These are phyloP conservation scores for Rhyacichthys aspro DNA, from an alignment of 2,797 vertebrate species.

Conservation along the genomic window DNA sequence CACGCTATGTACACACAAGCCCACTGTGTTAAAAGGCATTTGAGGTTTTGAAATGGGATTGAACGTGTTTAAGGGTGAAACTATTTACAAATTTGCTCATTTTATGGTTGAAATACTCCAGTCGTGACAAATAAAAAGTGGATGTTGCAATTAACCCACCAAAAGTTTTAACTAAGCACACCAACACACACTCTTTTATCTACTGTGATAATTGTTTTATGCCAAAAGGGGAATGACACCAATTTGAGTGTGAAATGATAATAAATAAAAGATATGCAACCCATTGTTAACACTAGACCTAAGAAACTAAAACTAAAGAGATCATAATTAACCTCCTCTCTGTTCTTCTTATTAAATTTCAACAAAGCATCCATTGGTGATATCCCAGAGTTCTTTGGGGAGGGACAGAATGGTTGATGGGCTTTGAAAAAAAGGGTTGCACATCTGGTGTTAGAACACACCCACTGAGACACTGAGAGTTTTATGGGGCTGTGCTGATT, in stretches of 20 bases:
- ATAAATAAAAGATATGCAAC: slow-evolving; percentile 4
- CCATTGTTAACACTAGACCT: slow-evolving; percentile 33
- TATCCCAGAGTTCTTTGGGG: slow-evolving; percentile 59
- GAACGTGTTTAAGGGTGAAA: no score
- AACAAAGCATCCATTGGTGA: slow-evolving; percentile 42
- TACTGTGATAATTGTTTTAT: slow-evolving; percentile 26
- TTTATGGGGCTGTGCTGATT: slow-evolving; percentile 65
- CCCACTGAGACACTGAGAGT: slow-evolving; percentile 61
- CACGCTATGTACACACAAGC: no score
- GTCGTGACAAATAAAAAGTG: no score
- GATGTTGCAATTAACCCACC: neutral
- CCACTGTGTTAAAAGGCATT: no score
- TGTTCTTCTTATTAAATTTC: slow-evolving; percentile 54
- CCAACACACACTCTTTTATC: no score
- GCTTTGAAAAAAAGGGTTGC: slow-evolving; percentile 45
- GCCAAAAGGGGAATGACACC: slow-evolving; percentile 5
- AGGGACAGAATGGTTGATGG: slow-evolving; percentile 54
- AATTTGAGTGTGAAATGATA: slow-evolving; percentile 3
- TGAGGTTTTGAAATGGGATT: no score
- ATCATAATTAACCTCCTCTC: slow-evolving; percentile 59
- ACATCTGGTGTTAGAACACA: slow-evolving; percentile 69
- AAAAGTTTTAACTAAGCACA: neutral
- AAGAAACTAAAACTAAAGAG: slow-evolving; percentile 40
- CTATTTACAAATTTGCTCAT: no score
- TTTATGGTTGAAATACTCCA: no score